These are phyloP conservation scores for Stichodactyla helianthus DNA, from an alignment of 64 coral and sea anemone species.

Conservation along the genomic window DNA sequence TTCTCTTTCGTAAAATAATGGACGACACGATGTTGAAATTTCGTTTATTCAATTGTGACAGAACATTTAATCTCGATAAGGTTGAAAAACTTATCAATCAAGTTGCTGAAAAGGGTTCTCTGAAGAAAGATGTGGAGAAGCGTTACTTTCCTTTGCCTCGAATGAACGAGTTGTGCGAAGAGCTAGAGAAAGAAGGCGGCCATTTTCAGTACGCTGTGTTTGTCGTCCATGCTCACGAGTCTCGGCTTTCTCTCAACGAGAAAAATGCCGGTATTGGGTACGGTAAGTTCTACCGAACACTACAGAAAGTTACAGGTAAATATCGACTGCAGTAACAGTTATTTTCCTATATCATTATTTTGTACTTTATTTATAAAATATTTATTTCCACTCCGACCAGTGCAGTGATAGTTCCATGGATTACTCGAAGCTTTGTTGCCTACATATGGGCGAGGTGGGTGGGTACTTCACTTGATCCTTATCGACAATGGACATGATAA, in stretches of 20 bases:
- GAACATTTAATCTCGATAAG: conserved; percentile 40
- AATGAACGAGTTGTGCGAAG: conserved; percentile 35
- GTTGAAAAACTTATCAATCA: conserved; percentile 20
- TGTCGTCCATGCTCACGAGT: conserved; percentile 79
- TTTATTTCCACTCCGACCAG: too few species aligned
- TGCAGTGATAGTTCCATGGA: too few species aligned
- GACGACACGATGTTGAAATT: background rate
- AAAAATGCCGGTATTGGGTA: conserved; percentile 65
- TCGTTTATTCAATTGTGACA: conserved; percentile 74
- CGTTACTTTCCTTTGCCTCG: conserved; percentile 44
- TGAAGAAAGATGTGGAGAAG: background rate
- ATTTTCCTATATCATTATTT: background rate
- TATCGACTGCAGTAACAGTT: background rate
- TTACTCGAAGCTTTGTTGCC: too few species aligned
- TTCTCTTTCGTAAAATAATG: background rate
- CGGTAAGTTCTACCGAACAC: conserved; percentile 54
- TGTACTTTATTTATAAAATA: background rate
- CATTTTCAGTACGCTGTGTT: conserved; percentile 60
- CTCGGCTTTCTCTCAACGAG: conserved; percentile 57
- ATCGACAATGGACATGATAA: too few species aligned
- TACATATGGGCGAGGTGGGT: too few species aligned
- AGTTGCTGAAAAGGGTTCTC: background rate
- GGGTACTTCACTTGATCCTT: too few species aligned
- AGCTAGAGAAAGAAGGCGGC: background rate
- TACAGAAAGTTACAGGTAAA: conserved; percentile 40